These are phyloP conservation scores for Mythimna pallens DNA, from an alignment of 2,888 invertebrate species.

Conservation along the genomic window DNA sequence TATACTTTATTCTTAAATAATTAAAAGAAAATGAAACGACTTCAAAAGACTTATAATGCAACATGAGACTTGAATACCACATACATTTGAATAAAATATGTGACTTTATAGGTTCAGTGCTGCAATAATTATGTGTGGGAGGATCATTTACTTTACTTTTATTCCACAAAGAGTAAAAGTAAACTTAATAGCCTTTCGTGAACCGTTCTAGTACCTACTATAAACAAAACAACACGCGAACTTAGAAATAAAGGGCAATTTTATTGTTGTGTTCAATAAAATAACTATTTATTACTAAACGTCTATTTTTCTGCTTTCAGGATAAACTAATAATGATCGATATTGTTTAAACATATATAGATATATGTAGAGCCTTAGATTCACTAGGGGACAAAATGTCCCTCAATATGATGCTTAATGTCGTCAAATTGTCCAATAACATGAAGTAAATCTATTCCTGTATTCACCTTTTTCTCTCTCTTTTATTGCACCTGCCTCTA, in stretches of 20 bases:
- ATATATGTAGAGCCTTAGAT: too few relatives aligned
- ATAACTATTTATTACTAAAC: not conserved
- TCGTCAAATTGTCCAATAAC: too few relatives aligned
- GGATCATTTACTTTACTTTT: slow-evolving; percentile 13
- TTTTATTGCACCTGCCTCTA: too few relatives aligned
- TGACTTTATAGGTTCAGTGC: slow-evolving; percentile 9
- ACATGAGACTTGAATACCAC: not conserved
- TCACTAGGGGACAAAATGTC: too few relatives aligned
- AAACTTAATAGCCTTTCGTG: slow-evolving; percentile 25
- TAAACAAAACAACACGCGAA: slow-evolving; percentile 12
- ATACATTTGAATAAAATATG: slow-evolving; percentile 33
- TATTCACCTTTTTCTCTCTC: too few relatives aligned
- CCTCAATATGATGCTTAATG: too few relatives aligned
- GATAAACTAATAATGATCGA: too few relatives aligned
- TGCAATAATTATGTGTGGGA: slow-evolving; percentile 15
- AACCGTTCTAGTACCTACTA: slow-evolving; percentile 3
- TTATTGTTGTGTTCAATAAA: slow-evolving; percentile 2
- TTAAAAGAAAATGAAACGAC: not conserved
- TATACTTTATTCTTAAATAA: too few relatives aligned
- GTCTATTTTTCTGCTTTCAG: too few relatives aligned
- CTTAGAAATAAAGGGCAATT: slow-evolving; percentile 17
- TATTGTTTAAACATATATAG: too few relatives aligned
- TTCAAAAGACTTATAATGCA: not conserved
- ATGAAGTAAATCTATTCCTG: too few relatives aligned
- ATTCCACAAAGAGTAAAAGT: not conserved